Base-by-base conservation (phyloP, 2,888 invertebrate genomes). In the Lymantria dispar region DNA sequence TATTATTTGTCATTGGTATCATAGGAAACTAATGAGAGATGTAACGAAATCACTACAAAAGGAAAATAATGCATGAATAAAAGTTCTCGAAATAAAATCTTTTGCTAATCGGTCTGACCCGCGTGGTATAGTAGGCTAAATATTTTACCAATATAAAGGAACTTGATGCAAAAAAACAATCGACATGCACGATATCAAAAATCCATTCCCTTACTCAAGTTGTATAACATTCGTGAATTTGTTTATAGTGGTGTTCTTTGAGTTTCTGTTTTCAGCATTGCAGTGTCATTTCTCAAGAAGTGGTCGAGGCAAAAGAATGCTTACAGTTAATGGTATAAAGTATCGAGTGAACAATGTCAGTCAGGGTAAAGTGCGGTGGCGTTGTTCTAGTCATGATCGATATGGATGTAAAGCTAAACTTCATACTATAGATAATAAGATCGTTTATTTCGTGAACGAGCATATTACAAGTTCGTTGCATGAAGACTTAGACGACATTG, bases 371-470 rank as follows among this genome's bases (percentile, higher is more conserved):
- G 43, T 56, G 3, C 55, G 72, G 13, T 78, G 76, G 78, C 52
- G 73, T 8, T 78, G 78, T 47, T 62, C 71, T 5, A 56, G 69
- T 0, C 73, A 76, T 38, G 68, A 71, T 13, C 62, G 63, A 1
- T 65, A 40, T 11, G 62, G 69, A 13, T 78, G 78, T 30, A 67
- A 59, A 31, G 70, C 78, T 3, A 64, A 62, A 31, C 47, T 73
- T 9, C 71, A 71, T 44, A 75, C 74, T n/a, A 45, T 62, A 8
- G 56, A 64, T 2, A 48, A 46, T 54, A 63, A 46, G 37, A 63
- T 48, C 58, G 60, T 64, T 9, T 68, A 56, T 11, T 64, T 57
- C 38, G 43, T 60, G 1, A 53, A 68, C 51, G 48, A 58, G 3
- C 68, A 68, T 29, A 62, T 41, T 12, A 50, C 42, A 42, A 22